These are phyloP conservation scores for Anguilla japonica DNA, from an alignment of 2,113 vertebrate genomes.

Conservation along the genomic window DNA sequence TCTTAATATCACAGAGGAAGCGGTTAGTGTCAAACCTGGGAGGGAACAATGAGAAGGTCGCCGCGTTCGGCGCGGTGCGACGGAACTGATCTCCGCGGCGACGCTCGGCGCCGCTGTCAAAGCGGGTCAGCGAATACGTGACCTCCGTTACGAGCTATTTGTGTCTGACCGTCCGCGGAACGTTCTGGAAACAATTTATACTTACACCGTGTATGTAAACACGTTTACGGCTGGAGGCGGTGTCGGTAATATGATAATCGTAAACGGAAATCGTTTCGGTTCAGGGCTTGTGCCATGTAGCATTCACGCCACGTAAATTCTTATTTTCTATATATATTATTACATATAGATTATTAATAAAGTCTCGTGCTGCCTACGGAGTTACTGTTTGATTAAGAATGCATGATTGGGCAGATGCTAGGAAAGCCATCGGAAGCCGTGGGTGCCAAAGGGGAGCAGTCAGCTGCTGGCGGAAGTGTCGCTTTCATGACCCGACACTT, in stretches of 20 bases:
- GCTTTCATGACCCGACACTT: not conserved
- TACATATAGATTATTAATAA: not conserved
- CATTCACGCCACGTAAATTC: not conserved
- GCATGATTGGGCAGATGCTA: not conserved
- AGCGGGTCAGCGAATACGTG: not conserved
- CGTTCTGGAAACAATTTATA: not conserved
- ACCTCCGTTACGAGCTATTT: not conserved
- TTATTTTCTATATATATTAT: not conserved
- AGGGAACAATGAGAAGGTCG: constrained; percentile 31
- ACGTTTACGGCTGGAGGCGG: not conserved
- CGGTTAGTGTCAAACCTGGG: constrained; percentile 40
- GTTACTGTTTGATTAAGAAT: not conserved
- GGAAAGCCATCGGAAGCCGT: not conserved
- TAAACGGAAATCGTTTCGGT: not conserved
- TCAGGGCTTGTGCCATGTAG: not conserved
- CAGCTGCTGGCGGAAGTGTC: not conserved
- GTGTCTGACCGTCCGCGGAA: not conserved
- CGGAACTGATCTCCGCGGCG: not conserved
- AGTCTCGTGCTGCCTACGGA: not conserved
- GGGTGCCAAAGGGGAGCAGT: not conserved
- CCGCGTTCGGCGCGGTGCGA: not conserved
- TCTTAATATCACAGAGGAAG: constrained; percentile 54
- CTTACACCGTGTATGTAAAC: not conserved
- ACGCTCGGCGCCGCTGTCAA: not conserved
- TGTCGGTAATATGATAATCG: not conserved